A percentile compares a stretch with the other conserved stretches of the same genome.
Evolutionary conservation across 2,113 vertebrate genomes (phyloP).

Genomic region (Anhinga rufa): DNA sequence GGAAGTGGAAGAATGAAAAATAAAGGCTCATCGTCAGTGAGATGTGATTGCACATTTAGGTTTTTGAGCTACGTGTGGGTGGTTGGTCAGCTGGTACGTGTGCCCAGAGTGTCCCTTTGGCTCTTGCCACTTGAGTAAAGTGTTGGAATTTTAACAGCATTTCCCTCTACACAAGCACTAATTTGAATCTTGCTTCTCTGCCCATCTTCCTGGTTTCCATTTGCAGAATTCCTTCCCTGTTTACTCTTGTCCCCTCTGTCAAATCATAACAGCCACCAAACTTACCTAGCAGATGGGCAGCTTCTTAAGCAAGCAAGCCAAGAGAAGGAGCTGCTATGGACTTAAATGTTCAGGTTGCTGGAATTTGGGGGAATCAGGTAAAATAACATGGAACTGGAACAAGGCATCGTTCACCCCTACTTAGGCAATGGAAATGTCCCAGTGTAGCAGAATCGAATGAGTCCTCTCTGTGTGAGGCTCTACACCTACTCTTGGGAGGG

Average conservation of each 20-base stretch:
- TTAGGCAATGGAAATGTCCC: background rate
- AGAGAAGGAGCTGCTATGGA: background rate
- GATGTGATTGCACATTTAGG: background rate
- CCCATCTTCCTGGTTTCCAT: background rate
- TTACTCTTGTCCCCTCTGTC: background rate
- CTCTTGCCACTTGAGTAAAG: background rate
- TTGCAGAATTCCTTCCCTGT: background rate
- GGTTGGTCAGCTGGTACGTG: accelerated
- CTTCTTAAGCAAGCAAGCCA: background rate
- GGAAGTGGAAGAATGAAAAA: background rate
- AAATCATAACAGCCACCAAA: background rate
- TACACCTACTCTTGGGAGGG: background rate
- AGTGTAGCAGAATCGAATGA: accelerated
- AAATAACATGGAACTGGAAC: background rate
- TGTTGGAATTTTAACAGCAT: background rate
- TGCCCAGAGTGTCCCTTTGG: background rate
- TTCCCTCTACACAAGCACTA: background rate
- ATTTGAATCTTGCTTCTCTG: background rate
- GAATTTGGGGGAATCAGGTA: background rate
- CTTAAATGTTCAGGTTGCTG: background rate
- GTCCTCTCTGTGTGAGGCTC: background rate
- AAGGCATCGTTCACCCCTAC: background rate
- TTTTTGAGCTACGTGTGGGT: accelerated
- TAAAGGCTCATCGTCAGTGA: background rate
- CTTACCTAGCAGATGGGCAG: accelerated